phyloP scores from a whole-genome alignment of 2,888 invertebrate genomes.

The Caenorhabditis doughertyi region DNA sequence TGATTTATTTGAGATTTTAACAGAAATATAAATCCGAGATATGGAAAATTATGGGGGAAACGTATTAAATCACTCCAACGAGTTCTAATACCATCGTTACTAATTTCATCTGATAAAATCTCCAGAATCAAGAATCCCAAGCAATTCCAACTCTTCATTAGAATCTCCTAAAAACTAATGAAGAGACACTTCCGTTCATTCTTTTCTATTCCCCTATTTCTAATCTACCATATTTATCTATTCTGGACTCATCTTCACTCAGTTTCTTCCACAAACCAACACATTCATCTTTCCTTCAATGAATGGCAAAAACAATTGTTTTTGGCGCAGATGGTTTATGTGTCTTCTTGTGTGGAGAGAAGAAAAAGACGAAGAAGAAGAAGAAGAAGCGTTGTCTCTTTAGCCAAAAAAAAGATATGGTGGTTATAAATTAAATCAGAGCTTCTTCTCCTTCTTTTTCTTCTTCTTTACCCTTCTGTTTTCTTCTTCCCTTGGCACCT shows the following conservation, averaged over 20 bases:
- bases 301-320: constrained; percentile 63
- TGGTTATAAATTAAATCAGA: constrained; percentile 64
- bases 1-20: constrained; percentile 10
- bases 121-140: constrained; percentile 3
- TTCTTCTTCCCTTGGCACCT: constrained; percentile 19
- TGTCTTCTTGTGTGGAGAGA: background rate
- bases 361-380: background rate
- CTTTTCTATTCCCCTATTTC: background rate
- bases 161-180: constrained; percentile 11
- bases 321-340: constrained; percentile 63
- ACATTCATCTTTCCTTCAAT: constrained; percentile 49
- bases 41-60: too few species aligned
- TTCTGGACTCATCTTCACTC: constrained; percentile 11
- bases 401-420: constrained; percentile 48
- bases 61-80: background rate
- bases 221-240: constrained; percentile 47
- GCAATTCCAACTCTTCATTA: constrained; percentile 1
- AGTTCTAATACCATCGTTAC: background rate
- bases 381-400: constrained; percentile 18
- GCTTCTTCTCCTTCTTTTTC: constrained; percentile 31
- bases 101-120: background rate
- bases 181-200: constrained; percentile 21
- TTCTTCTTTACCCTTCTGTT: background rate
- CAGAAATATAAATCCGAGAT: background rate
- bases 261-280: constrained; percentile 24